Percentiles rank a stretch among this genome's conserved stretches.
Evolutionary conservation across 2,888 invertebrate genomes (phyloP).

Genomic region (Dorcus hopei): DNA sequence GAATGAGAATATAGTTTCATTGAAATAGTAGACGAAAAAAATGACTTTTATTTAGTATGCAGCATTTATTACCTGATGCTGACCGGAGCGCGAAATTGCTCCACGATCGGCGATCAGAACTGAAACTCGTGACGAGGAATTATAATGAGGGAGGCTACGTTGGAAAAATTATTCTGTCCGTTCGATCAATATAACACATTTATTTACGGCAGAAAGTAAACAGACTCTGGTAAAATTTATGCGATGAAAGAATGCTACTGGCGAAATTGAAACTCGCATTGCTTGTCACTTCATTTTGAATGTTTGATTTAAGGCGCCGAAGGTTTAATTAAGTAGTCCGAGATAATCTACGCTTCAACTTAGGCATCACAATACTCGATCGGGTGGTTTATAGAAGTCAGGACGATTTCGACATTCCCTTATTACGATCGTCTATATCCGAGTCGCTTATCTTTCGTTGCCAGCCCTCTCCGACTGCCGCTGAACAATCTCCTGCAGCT

Average conservation of each 20-base stretch:
- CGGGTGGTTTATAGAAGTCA: conserved; percentile 6
- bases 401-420: conserved; percentile 4
- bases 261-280: too few relatives aligned
- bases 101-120: too few relatives aligned
- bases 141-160: too few relatives aligned
- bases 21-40: too few relatives aligned
- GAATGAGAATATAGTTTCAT: too few relatives aligned
- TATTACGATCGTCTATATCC: conserved; percentile 7
- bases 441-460: conserved; percentile 11
- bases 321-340: conserved; percentile 1
- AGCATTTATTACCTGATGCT: conserved; percentile 34
- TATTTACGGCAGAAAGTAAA: too few relatives aligned
- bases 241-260: too few relatives aligned
- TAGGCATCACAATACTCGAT: background rate
- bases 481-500: conserved; percentile 29
- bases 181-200: too few relatives aligned
- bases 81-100: conserved; percentile 36
- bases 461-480: conserved; percentile 7
- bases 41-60: conserved; percentile 32
- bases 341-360: background rate
- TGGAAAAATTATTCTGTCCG: too few relatives aligned
- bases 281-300: too few relatives aligned
- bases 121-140: too few relatives aligned
- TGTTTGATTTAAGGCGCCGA: background rate
- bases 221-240: too few relatives aligned